phyloP scores from a whole-genome alignment of 2,797 vertebrate species.

The Sphenopsis melanotis region DNA sequence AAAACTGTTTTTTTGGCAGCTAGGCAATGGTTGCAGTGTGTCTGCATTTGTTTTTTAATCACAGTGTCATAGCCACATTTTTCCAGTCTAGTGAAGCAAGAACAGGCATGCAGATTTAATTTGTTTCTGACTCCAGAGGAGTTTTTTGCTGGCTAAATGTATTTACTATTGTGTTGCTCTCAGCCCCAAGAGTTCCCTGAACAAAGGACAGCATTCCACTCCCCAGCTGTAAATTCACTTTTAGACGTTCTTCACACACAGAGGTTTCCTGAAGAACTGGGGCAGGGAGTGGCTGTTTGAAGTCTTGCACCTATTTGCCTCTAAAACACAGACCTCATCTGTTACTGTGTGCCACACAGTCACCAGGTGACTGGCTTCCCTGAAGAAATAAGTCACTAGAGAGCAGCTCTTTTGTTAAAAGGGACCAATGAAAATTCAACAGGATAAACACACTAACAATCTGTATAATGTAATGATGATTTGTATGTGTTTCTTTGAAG shows the following conservation, averaged over 20 bases:
- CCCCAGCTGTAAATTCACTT: not conserved
- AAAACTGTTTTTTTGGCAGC: slow-evolving; percentile 37
- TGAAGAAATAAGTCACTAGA: not conserved
- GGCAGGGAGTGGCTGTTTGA: not conserved
- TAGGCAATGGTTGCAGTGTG: not conserved
- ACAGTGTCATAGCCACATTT: slow-evolving; percentile 26
- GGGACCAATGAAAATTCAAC: not conserved
- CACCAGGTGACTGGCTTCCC: not conserved
- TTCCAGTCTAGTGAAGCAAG: slow-evolving; percentile 43
- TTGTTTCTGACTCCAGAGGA: not conserved
- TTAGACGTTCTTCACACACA: rapidly evolving
- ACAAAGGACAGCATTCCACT: not conserved
- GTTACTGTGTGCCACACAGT: not conserved
- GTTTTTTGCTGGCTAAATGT: not conserved
- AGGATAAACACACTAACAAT: not conserved
- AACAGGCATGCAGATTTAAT: slow-evolving; percentile 25
- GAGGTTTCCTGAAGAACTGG: not conserved
- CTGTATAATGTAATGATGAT: not conserved
- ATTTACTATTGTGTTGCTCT: slow-evolving; percentile 9
- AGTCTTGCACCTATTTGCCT: not conserved
- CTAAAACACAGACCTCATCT: not conserved
- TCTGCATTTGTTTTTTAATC: slow-evolving; percentile 39
- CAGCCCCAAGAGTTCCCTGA: not conserved
- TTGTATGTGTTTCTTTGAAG: not conserved
- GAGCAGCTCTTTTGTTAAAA: not conserved